Percentiles rank a stretch among this genome's conserved stretches.
Conservation (phyloP, 37 sponge, comb jelly and placozoan species). For the Chondrilla cf. caribensis region DNA sequence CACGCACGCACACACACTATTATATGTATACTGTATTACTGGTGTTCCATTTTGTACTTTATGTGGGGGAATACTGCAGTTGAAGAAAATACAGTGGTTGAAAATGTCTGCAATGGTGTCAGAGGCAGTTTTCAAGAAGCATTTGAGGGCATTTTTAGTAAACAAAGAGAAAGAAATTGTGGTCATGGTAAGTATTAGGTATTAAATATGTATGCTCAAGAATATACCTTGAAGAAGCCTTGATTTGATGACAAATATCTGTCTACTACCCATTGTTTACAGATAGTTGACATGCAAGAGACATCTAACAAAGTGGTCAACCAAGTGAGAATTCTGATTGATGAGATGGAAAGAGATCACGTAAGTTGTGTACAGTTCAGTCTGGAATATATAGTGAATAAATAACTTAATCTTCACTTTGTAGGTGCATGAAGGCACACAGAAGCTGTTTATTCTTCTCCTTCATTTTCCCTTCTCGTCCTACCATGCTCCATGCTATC, state of each 20-base stretch:
- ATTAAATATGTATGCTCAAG: background rate
- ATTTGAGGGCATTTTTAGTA: constrained; percentile 28
- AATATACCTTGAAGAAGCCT: too few relatives aligned
- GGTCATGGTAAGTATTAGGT: background rate
- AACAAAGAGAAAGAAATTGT: background rate
- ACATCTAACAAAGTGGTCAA: constrained; percentile 59
- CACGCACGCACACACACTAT: constrained; percentile 21
- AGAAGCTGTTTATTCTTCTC: constrained; percentile 71
- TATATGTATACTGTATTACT: constrained; percentile 24
- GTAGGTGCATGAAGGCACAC: too few relatives aligned
- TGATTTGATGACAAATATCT: too few relatives aligned
- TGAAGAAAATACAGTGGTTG: background rate
- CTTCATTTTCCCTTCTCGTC: constrained; percentile 77
- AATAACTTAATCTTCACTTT: too few relatives aligned
- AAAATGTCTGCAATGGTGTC: constrained; percentile 61
- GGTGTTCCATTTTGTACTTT: constrained; percentile 44
- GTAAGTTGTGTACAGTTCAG: too few relatives aligned
- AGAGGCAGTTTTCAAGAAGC: constrained; percentile 39
- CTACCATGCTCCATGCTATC: constrained; percentile 74
- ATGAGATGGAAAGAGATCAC: constrained; percentile 38
- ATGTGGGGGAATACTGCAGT: too few relatives aligned
- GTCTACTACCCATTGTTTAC: too few relatives aligned
- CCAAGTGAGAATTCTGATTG: constrained; percentile 80
- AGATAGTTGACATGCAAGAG: constrained; percentile 41
- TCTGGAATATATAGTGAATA: too few relatives aligned